A percentile compares a stretch with the other conserved stretches of the same genome.
phyloP scores from a whole-genome alignment of 2,797 vertebrate genomes.

The Liasis olivaceus region DNA sequence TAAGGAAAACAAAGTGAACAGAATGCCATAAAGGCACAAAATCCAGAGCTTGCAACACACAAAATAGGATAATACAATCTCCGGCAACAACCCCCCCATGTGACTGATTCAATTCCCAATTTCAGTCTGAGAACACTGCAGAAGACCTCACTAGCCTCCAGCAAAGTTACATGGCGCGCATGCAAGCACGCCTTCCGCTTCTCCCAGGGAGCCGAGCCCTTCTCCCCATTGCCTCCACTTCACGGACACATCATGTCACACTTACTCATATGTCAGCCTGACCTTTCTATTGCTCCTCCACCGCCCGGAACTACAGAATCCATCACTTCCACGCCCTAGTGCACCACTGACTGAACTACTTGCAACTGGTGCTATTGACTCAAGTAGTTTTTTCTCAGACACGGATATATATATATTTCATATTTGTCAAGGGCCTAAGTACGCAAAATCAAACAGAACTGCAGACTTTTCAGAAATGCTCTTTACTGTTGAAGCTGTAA shows the following conservation, averaged over 20 bases:
- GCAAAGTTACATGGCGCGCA: accelerated
- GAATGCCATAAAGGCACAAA: accelerated
- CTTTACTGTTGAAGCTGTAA: neutral
- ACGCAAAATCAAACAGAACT: neutral
- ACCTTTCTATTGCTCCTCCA: too few species aligned
- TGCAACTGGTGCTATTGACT: too few species aligned
- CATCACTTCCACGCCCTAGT: neutral
- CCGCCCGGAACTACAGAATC: neutral
- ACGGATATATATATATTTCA: too few species aligned
- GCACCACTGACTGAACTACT: too few species aligned
- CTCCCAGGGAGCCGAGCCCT: neutral
- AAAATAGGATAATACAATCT: neutral
- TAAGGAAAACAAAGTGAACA: too few species aligned
- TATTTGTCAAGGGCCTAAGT: too few species aligned
- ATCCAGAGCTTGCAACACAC: neutral
- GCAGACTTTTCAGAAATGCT: neutral
- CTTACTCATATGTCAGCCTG: neutral
- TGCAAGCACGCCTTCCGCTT: neutral
- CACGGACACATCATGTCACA: neutral
- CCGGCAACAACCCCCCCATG: too few species aligned
- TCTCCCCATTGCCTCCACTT: too few species aligned
- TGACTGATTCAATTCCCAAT: neutral
- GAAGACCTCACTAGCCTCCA: neutral
- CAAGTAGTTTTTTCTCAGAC: too few species aligned
- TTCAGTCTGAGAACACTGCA: neutral